Base-by-base conservation (phyloP, 2,113 vertebrate species). In the Perca schrenkii region DNA sequence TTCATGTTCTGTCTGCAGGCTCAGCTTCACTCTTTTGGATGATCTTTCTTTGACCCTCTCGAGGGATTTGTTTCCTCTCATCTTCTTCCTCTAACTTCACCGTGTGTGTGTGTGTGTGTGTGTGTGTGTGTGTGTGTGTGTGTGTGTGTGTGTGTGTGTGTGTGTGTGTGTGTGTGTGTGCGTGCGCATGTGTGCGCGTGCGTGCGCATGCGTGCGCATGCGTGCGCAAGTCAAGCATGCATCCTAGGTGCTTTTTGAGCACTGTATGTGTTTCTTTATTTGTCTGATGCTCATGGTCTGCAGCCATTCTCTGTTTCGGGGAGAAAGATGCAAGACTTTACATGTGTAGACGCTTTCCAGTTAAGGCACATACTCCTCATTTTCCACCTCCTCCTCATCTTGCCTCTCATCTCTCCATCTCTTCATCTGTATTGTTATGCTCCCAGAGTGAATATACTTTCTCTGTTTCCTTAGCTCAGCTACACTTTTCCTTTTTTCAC, bases 1-100 rank as follows among this genome's bases (percentile, higher is more conserved):
- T 69, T 83, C 25, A 71, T 60, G 10, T 67, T 85, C 14, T 65
- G 77, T 57, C 76, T 78, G 49, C 57, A 65, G 74, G 85, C 74
- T 54, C 34, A 73, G 54, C 69, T 49, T 70, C 25, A 66, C 40
- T 52, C 53, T 75, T 68, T 31, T 47, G 61, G 63, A 25, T 57
- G 46, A 57, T 54, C 49, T 80, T 36, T 63, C 36, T 54, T 63
- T 53, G 25, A 36, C 54, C 61, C 50, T 53, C 56, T 80, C 68
- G 17, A 1, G 79, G 71, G 75, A 67, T 50, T 79, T 75, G 16
- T 25, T 8, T 50, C 46, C 2, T 80, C 61, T 79, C 61, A 54
- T 50, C 50, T 36, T 25, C 63, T n/a, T 58, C 14, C 40, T 73
- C 7, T 12, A 40, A 49, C 28, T 66, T 34, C 31, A 11, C n/a